These are phyloP conservation scores for Agonum fuliginosum DNA, from an alignment of 2,888 invertebrate genomes.

Conservation along the genomic window DNA sequence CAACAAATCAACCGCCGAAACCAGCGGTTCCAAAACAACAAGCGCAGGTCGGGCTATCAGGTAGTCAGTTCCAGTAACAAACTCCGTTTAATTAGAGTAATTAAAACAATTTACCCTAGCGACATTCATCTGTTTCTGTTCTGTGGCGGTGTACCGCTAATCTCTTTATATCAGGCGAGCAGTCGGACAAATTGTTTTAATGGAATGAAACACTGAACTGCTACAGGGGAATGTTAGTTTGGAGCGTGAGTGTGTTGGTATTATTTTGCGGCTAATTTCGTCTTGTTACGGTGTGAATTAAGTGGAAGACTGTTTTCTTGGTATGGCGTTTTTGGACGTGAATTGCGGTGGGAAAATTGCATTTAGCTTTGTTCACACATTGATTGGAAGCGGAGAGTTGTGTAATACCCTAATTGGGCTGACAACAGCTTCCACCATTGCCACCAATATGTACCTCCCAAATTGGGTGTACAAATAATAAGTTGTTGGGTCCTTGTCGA, in stretches of 20 bases:
- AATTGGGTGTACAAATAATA: too few species aligned
- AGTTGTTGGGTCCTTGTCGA: too few species aligned
- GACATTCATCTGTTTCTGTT: constrained; percentile 30
- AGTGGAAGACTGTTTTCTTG: too few species aligned
- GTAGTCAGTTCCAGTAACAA: constrained; percentile 11
- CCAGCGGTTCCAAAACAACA: constrained; percentile 24
- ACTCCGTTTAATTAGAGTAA: constrained; percentile 43
- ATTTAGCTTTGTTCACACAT: too few species aligned
- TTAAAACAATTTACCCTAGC: constrained; percentile 34
- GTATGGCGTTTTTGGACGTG: background rate
- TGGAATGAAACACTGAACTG: constrained; percentile 36
- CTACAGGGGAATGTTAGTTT: background rate
- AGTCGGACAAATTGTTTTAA: constrained; percentile 56
- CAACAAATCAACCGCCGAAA: background rate
- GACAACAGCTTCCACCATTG: too few species aligned
- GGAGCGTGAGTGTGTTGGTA: background rate
- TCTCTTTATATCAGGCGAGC: constrained; percentile 51
- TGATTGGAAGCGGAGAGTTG: too few species aligned
- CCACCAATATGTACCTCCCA: too few species aligned
- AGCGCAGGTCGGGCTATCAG: background rate
- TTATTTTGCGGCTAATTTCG: background rate
- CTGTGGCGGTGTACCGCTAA: constrained; percentile 38
- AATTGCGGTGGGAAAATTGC: background rate
- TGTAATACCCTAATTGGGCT: too few species aligned
- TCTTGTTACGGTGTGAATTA: background rate